Conservation (phyloP, 2,113 vertebrate genomes). For the Terrapene triunguis region DNA sequence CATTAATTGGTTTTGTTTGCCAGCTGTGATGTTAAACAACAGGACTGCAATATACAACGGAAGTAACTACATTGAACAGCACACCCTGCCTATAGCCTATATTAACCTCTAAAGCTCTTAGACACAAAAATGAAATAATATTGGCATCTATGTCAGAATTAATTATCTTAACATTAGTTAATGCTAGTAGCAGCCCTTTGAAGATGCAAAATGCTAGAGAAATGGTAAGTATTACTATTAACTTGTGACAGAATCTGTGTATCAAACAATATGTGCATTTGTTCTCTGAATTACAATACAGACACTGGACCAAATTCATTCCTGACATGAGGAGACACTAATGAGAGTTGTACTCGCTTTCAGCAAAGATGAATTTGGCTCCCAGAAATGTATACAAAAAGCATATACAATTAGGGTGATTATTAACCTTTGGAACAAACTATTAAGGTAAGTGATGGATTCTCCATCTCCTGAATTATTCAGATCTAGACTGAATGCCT, state of each 20-base stretch:
- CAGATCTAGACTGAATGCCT: not conserved
- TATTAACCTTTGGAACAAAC: not conserved
- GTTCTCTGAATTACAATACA: not conserved
- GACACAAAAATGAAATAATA: slow-evolving; percentile 25
- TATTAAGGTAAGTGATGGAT: not conserved
- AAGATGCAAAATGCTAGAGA: not conserved
- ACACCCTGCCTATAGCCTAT: not conserved
- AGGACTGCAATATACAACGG: slow-evolving; percentile 33
- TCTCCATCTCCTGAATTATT: not conserved
- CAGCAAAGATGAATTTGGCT: not conserved
- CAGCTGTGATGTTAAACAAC: slow-evolving; percentile 17
- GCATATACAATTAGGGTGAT: not conserved
- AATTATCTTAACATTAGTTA: slow-evolving; percentile 56
- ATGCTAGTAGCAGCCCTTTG: slow-evolving; percentile 1
- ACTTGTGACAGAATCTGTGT: not conserved
- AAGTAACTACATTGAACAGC: slow-evolving; percentile 15
- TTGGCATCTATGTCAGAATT: slow-evolving; percentile 31
- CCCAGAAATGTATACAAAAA: not conserved
- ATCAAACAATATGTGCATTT: rapidly evolving
- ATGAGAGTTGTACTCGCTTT: slow-evolving; percentile 9
- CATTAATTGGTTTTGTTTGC: not conserved
- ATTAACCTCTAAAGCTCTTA: slow-evolving; percentile 33
- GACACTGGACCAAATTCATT: not conserved
- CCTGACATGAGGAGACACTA: not conserved
- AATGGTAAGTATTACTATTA: not conserved